Evolutionary conservation across 2,113 vertebrate species (phyloP), one percentile per base, ranked within the genome.

Genomic region (Collichthys lucidus): DNA sequence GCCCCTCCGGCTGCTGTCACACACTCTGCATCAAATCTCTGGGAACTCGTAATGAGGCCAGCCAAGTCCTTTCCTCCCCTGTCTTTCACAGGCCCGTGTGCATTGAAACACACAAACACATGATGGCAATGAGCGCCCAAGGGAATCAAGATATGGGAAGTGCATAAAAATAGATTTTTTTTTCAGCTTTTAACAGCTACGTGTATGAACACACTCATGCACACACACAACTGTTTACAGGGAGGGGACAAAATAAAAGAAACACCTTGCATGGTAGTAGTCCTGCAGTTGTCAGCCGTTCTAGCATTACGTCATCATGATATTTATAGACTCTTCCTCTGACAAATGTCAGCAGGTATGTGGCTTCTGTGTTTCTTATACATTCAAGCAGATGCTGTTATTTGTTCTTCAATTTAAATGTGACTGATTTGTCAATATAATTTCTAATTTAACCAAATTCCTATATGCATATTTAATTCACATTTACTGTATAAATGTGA

Each of bases 1-100:
- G 85, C 73, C 90, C 90, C 89, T 60, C 24, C 9, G 76, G 85
- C 83, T 70, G 50, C 87, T 85, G 86, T 88, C 87, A 81, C 79
- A 72, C 61, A 63, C 76, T 40, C 82, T 50, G 77, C 49, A 47
- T 72, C 71, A 89, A 73, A 61, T 80, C 84, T 76, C 52, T 2
- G 15, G 65, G 64, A 83, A 88, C 47, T 86, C 64, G 62, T 83
- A 77, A 89, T 81, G 77, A 92, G 84, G 71, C 60, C 81, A 80
- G 53, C 76, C 73, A 64, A 81, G 73, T 82, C 42, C 49, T 74
- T 69, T 62, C 63, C 67, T 65, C 73, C 67, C 35, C 81, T 57
- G 62, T 65, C 44, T 72, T 24, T 49, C 50, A 62, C 0, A 8
- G 73, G 55, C 62, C 19, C 62, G 53, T 9, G 57, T 77, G 49